phyloP scores from a whole-genome alignment of 1,140 invertebrate genomes.

The Ectropis grisescens region DNA sequence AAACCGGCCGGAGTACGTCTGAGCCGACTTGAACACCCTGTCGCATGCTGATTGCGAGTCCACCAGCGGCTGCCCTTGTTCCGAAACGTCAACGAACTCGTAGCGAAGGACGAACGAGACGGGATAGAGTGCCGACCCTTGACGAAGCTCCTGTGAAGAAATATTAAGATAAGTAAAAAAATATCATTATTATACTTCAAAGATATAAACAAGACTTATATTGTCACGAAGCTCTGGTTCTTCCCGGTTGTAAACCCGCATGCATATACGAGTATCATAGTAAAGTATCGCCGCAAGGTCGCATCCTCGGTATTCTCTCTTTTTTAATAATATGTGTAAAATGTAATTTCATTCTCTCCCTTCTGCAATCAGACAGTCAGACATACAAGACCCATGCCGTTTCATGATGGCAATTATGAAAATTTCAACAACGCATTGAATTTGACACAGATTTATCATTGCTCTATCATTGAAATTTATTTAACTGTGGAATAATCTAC shows the following conservation, averaged over 20 bases:
- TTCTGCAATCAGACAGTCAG: too few species aligned
- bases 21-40: conserved; percentile 70
- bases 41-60: conserved; percentile 73
- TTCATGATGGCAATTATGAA: too few species aligned
- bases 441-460: too few species aligned
- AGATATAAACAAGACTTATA: not conserved
- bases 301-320: too few species aligned
- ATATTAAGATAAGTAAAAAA: conserved; percentile 18
- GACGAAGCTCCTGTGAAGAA: conserved; percentile 78
- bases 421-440: too few species aligned
- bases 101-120: conserved; percentile 83
- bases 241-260: not conserved
- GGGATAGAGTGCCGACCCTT: conserved; percentile 83
- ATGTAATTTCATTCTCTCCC: too few species aligned
- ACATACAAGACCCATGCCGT: too few species aligned
- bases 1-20: conserved; percentile 74
- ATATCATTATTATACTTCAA: not conserved
- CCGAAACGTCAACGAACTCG: conserved; percentile 80
- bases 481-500: too few species aligned
- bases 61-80: conserved; percentile 72
- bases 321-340: too few species aligned
- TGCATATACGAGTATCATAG: not conserved
- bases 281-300: too few species aligned
- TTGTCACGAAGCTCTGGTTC: too few species aligned
- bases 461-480: too few species aligned